Base-by-base conservation (phyloP, 2,888 invertebrate genomes). In the Acronicta alni region DNA sequence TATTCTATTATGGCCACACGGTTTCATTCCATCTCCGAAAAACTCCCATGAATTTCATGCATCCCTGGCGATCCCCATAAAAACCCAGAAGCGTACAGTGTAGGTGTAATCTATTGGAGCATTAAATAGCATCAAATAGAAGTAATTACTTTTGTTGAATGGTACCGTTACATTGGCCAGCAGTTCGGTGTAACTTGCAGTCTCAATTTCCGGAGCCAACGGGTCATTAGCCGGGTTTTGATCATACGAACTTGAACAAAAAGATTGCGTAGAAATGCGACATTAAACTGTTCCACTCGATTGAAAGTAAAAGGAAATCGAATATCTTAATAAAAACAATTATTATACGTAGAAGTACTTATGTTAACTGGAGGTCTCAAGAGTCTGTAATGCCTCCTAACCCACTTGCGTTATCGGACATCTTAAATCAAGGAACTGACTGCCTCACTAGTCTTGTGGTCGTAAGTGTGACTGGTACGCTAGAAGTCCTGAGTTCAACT, bases 221-320 rank as follows among this genome's bases (percentile, higher is more conserved):
- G 42, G 77, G 79, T 80, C 77, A 73, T 71, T 64, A 76, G 65
- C 72, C 65, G 54, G 52, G 46, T 65, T 57, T 57, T 66, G 60
- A 67, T 67, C 45, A 56, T 38, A 49, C 52, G 55, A 3, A 30
- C 30, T 2, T 59, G 51, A 53, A 59, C 54, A 44, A 49, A 57
- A 57, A 37, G 35, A 32, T 41, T 42, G n/a, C 35, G 18, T 30
- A 23, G 9, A 39, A 15, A 32, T 30, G n/a, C 32, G 1, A 15
- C 3, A 5, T 38, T 26, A 14, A 23, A 20, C 38, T 12, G 12
- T 30, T 30, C 1, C 30, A 30, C 30, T 30, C 12, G 30, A 12
- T 30, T 30, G 7, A 39, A 38, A n/a, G 20, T 39, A 37, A 14
- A 17, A n/a, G 32, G 30, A 30, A 16, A 17, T 30, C 30, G 6